Base-by-base conservation (phyloP, 2,888 invertebrate species). In the Therioaphis trifolii region DNA sequence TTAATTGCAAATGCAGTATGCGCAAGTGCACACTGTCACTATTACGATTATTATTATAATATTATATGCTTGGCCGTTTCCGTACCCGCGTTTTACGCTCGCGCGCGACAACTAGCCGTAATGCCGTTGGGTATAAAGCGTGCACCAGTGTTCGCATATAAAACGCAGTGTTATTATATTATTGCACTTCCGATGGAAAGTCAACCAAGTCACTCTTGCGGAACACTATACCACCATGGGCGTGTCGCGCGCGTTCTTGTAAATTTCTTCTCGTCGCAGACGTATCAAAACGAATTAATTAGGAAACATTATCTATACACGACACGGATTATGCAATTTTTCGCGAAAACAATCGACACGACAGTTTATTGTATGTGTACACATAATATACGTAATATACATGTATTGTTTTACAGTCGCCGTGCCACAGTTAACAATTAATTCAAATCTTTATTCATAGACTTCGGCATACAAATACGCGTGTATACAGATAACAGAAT, bases 151-250 rank as follows among this genome's bases (percentile, higher is more conserved):
- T 35, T 35, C 7, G 7, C 35, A 5, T 35, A 35, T 7, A 55
- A 21, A 52, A 55, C 15, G 15, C 18, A 11, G 14, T 75, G 15
- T 46, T 24, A 55, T 55, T 74, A 46, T 35, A 52, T 21, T 46
- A 52, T 29, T 27, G 79, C 15, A 58, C 80, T 80, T 80, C 71
- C 80, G 71, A 69, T 71, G 80, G 79, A 80, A 80, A 80, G 80
- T 80, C 43, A 46, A 69, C 58, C 79, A 9, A 79, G 55, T 46
- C 71, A 29, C 46, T 71, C 55, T 71, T 71, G 71, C 71, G 80
- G 80, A 80, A 80, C 79, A 40, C 40, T 24, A 69, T 14, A 46
- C 27, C 77, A 49, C 63, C 46, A 29, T 46, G 61, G 76, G 63
- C 76, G 76, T 76, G 76, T 76, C 76, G 63, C 27, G 21, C 7